Percentiles rank a stretch among this genome's conserved stretches.
phyloP scores from a whole-genome alignment of 1,140 invertebrate species.

The Drosophila biarmipes region DNA sequence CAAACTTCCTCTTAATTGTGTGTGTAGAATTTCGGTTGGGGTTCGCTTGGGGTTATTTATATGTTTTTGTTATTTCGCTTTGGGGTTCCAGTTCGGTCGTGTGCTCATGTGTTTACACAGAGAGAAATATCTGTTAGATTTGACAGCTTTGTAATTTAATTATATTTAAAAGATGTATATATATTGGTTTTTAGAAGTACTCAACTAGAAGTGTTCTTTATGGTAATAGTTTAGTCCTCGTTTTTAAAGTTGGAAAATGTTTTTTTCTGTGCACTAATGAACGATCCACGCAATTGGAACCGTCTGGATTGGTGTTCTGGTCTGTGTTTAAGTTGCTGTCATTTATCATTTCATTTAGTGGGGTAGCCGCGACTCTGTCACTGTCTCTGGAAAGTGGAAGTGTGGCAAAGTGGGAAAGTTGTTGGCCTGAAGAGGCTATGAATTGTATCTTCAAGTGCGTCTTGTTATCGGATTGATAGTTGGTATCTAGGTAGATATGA shows the following conservation, averaged over 20 bases:
- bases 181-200: too few relatives aligned
- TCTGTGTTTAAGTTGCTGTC: constrained; percentile 56
- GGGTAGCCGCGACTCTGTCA: constrained; percentile 19
- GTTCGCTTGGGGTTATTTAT: constrained; percentile 33
- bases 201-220: too few relatives aligned
- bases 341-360: constrained; percentile 68
- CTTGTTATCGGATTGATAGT: constrained; percentile 38
- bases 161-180: neutral
- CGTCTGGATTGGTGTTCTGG: constrained; percentile 21
- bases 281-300: constrained; percentile 35
- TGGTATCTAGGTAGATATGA: constrained; percentile 1
- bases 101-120: constrained; percentile 11
- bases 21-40: constrained; percentile 42
- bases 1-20: constrained; percentile 63
- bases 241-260: too few relatives aligned
- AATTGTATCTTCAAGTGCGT: constrained; percentile 15
- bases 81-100: constrained; percentile 11
- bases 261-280: constrained; percentile 1
- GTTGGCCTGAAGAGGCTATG: constrained; percentile 7
- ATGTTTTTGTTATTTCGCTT: constrained; percentile 14
- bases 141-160: neutral
- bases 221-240: too few relatives aligned
- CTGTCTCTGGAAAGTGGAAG: constrained; percentile 33
- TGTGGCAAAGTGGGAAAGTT: constrained; percentile 41
- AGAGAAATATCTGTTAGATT: neutral